phyloP scores from a whole-genome alignment of 2,113 vertebrate species.

The Halichoerus grypus region DNA sequence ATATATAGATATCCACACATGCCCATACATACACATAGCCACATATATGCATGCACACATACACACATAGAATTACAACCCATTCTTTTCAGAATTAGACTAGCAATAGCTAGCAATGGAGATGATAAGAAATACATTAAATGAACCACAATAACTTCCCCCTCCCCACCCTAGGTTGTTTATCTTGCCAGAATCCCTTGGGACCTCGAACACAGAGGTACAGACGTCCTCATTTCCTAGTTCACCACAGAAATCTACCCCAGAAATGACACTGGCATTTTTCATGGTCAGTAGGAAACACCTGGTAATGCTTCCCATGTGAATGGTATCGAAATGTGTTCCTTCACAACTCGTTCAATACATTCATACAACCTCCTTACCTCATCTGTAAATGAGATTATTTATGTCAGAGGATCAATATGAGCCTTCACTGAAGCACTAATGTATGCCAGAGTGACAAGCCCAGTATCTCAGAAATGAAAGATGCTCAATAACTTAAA shows the following conservation, averaged over 20 bases:
- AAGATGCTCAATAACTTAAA: constrained; percentile 6
- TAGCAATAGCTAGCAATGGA: not conserved
- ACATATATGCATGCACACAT: not conserved
- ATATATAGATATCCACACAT: not conserved
- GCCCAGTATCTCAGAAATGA: not conserved
- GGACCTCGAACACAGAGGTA: not conserved
- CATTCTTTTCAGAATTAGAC: not conserved
- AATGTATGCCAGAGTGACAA: not conserved
- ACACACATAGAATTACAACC: not conserved
- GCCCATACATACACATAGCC: not conserved
- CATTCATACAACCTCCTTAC: not conserved
- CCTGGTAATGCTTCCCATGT: not conserved
- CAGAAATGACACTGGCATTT: not conserved
- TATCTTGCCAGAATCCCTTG: not conserved
- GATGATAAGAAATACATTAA: not conserved
- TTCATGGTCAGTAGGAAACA: not conserved
- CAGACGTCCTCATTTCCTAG: not conserved
- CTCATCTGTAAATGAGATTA: not conserved
- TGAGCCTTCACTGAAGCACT: not conserved
- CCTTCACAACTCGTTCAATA: not conserved
- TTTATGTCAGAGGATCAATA: not conserved
- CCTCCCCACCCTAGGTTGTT: not conserved
- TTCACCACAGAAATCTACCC: not conserved
- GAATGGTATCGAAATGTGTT: not conserved
- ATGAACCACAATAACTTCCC: not conserved